Evolutionary conservation across 2,888 invertebrate genomes (phyloP), one percentile per base, ranked within the genome.

Genomic region (Cantharis rustica): DNA sequence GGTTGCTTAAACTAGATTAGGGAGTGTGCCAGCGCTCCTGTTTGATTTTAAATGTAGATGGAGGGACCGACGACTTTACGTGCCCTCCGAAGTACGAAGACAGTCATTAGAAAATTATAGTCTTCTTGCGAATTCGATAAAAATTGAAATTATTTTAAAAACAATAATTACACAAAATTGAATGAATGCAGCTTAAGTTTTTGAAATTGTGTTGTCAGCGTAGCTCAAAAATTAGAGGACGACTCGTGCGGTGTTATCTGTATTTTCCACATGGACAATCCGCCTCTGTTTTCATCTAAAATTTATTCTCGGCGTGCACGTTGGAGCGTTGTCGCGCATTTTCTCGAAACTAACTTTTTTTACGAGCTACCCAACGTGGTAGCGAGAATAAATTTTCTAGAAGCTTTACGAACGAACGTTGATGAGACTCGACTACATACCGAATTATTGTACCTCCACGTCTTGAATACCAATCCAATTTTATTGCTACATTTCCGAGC

Each of bases 381-480:
- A 71, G 64, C 13, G 31, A 71, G 31, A 71, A 71, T 71, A 71
- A 71, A 71, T 71, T 71, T 63, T 31, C 31, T 63, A 23, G 61
- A 16, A 64, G 63, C 64, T 71, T 71, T 71, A 71, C 71, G 64
- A 27, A 31, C 15, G 17, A 63, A 62, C 27, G 17, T 23, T 64
- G 71, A 71, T 71, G 71, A 63, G 64, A 63, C 17, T 64, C 64
- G 71, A 66, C 71, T 71, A 63, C 71, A 71, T 61, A 20, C 47
- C 17, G 15, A 72, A 72, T 72, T 72, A 68, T 61, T 61, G 72
- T 66, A 61, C 66, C 61, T 68, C 26, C 72, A 61, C 11, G 72
- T 61, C 68, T 68, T 71, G 71, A 72, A 72, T 73, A 23, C 69
- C 69, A 73, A 73, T 73, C 61, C 61, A 69, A 73, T 73, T 73